A percentile compares a stretch with the other conserved stretches of the same genome.
These are phyloP conservation scores for Drosophila sproati DNA, from an alignment of 1,140 invertebrate species.

Conservation along the genomic window DNA sequence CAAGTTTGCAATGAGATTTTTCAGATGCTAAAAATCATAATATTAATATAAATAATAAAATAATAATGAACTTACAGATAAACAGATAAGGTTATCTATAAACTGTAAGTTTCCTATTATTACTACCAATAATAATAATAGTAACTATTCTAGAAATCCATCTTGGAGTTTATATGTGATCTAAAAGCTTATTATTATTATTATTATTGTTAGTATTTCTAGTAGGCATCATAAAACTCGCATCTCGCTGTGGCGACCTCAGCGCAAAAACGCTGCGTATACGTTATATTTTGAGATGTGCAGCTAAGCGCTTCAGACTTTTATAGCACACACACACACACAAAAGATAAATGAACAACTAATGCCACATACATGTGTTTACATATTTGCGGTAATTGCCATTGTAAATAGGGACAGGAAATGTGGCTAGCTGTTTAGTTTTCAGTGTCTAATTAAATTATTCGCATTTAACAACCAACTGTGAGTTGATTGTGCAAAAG, in stretches of 20 bases:
- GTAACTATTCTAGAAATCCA: too few species aligned
- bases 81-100: too few species aligned
- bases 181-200: too few species aligned
- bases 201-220: too few species aligned
- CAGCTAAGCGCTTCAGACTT: neutral
- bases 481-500: constrained; percentile 79
- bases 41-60: too few species aligned
- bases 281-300: constrained; percentile 4
- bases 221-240: neutral
- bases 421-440: constrained; percentile 61
- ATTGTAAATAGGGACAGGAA: constrained; percentile 24
- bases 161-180: too few species aligned
- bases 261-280: constrained; percentile 16
- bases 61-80: too few species aligned
- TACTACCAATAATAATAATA: too few species aligned
- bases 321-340: constrained; percentile 3
- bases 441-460: constrained; percentile 78
- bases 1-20: too few species aligned
- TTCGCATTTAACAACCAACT: constrained; percentile 71
- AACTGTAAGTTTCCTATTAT: too few species aligned
- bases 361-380: constrained; percentile 35
- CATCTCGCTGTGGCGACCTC: neutral
- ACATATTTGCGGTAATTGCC: constrained; percentile 38
- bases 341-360: constrained; percentile 53
- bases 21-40: too few species aligned